A percentile compares a stretch with the other conserved stretches of the same genome.
Evolutionary conservation across 2,888 invertebrate genomes (phyloP).

Genomic region (Zygothrica quintamaculata): DNA sequence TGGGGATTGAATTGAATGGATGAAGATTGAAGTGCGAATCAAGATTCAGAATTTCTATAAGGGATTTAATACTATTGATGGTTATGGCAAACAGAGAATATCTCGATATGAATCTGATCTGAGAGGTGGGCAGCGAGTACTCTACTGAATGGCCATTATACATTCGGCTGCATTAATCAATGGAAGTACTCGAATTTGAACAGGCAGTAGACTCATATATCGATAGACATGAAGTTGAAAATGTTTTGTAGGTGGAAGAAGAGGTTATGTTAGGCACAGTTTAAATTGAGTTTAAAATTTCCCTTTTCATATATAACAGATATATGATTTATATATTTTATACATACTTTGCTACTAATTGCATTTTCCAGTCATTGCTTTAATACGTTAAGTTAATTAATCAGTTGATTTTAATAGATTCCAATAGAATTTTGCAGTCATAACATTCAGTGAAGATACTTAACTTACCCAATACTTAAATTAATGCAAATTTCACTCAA

Average conservation of each 20-base stretch:
- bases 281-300: no score
- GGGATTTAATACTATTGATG: slow-evolving; percentile 5
- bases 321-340: slow-evolving; percentile 10
- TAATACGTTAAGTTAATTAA: slow-evolving; percentile 15
- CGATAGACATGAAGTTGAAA: no score
- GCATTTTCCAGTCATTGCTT: slow-evolving; percentile 13
- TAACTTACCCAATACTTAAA: slow-evolving; percentile 2
- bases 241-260: background rate
- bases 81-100: background rate
- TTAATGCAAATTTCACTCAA: slow-evolving; percentile 3
- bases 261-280: no score
- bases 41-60: slow-evolving; percentile 1
- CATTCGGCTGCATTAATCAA: slow-evolving; percentile 8
- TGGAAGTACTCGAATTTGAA: no score
- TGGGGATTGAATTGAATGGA: slow-evolving; percentile 13
- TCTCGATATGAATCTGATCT: no score
- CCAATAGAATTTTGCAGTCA: slow-evolving; percentile 19
- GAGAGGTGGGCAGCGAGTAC: background rate
- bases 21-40: background rate
- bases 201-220: no score
- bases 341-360: slow-evolving; percentile 11
- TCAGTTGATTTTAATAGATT: no score
- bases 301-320: no score
- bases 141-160: background rate
- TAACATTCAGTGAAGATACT: background rate